Conservation (phyloP, 2,888 invertebrate species). For the Tuta absoluta region DNA sequence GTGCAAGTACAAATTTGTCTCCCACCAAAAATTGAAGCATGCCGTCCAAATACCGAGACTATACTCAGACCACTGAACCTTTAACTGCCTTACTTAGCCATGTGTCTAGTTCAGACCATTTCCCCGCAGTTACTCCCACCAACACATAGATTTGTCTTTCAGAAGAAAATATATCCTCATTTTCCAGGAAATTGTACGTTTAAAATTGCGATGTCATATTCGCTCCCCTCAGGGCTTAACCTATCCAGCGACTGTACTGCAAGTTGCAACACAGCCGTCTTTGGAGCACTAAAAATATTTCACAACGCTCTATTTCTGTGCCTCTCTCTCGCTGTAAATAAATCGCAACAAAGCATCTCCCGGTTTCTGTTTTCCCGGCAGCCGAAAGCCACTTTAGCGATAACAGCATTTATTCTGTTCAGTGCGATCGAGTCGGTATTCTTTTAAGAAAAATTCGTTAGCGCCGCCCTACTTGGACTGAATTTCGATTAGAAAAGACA, state of each 20-base stretch:
- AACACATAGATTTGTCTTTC: conserved; percentile 15
- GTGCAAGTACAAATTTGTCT: no score
- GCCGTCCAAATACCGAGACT: no score
- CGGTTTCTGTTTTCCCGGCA: conserved; percentile 34
- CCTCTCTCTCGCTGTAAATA: conserved; percentile 13
- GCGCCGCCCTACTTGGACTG: conserved; percentile 53
- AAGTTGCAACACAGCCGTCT: neutral
- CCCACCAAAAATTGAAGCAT: no score
- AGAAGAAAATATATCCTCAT: conserved; percentile 7
- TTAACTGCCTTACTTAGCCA: neutral
- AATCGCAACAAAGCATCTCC: conserved; percentile 23
- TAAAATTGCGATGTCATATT: conserved; percentile 15
- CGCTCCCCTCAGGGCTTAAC: conserved; percentile 7
- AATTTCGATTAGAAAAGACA: conserved; percentile 75
- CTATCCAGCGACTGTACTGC: neutral
- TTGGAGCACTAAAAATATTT: conserved; percentile 4
- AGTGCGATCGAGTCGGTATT: conserved; percentile 44
- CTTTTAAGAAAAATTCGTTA: conserved; percentile 67
- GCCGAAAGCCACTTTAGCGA: conserved; percentile 52
- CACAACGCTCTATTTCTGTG: conserved; percentile 12
- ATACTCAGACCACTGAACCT: no score
- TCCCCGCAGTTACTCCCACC: neutral
- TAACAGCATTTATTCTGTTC: conserved; percentile 59
- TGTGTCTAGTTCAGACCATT: neutral
- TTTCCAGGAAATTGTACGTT: conserved; percentile 12